Evolutionary conservation across 2,113 vertebrate genomes (phyloP), one percentile per base, ranked within the genome.

Genomic region (Porphyrio hochstetteri): DNA sequence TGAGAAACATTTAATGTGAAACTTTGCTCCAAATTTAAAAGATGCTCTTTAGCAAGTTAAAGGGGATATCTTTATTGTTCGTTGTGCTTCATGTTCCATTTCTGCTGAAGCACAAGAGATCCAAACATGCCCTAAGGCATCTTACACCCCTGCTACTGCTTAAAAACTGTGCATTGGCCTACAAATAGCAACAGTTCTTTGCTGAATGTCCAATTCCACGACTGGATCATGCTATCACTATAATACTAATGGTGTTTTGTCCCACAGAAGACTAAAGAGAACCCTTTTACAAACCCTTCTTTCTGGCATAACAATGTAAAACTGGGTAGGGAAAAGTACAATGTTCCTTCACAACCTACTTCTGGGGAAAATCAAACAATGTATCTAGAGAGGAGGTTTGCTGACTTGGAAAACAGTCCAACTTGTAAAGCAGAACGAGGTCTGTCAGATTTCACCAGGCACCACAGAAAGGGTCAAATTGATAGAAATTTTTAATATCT

Each of bases 1-100:
- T 82, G 50, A 93, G 90, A 88, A 94, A 90, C 53, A 81, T 77
- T 90, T 88, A 65, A 77, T n/a, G 35, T 80, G 64, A 68, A 92
- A 64, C 33, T 76, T 74, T 68, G 55, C 57, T 91, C 77, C 83
- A 77, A 60, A 85, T 89, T 82, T 84, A 81, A 95, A 93, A 89
- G 48, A 78, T 46, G 29, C 4, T 93, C 74, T 83, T 83, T 64
- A 89, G 42, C 35, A 82, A 80, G 35, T 87, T 85, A 63, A 71
- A 85, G 46, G 20, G 64, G 13, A 29, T 80, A 50, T 82, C 52
- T 31, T 72, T 91, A 44, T 64, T 92, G 67, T 94, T 90, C 59
- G 33, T 56, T 19, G 48, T 87, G 61, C 53, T 48, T 93, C 61
- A 3, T 84, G 52, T 72, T 87, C 67, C 55, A 10, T 40, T 91